Evolutionary conservation across 2,888 invertebrate genomes (phyloP).

Genomic region (Drosophila emarginata): DNA sequence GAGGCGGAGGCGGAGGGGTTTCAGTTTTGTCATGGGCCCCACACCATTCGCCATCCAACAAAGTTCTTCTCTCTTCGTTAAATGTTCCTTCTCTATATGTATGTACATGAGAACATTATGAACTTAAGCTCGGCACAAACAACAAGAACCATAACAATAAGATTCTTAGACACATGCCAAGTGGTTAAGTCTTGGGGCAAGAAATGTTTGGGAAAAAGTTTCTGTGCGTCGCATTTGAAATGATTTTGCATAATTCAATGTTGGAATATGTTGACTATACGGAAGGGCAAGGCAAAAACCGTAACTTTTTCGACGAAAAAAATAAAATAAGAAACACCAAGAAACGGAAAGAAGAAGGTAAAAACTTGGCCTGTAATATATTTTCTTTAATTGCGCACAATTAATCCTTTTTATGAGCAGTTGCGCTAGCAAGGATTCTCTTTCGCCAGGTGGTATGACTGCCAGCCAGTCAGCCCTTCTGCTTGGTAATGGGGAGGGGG

Average conservation of each 20-base stretch:
- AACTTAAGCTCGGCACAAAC: constrained; percentile 63
- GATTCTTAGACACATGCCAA: constrained; percentile 70
- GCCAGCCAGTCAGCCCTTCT: constrained; percentile 5
- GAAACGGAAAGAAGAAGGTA: neutral
- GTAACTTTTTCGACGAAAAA: constrained; percentile 43
- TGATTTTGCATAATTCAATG: constrained; percentile 76
- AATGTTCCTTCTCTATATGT: neutral
- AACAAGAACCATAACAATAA: constrained; percentile 67
- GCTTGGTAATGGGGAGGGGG: too few species aligned
- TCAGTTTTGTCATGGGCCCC: constrained; percentile 52
- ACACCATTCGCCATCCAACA: constrained; percentile 34
- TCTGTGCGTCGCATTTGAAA: constrained; percentile 70
- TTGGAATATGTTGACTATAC: constrained; percentile 21
- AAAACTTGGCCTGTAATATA: constrained; percentile 63
- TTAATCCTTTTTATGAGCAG: constrained; percentile 79
- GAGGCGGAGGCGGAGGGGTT: constrained; percentile 9
- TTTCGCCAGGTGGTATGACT: constrained; percentile 7
- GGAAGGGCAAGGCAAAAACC: neutral
- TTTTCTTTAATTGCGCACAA: constrained; percentile 81
- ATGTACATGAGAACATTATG: constrained; percentile 57
- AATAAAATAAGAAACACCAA: constrained; percentile 10
- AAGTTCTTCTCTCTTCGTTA: constrained; percentile 4
- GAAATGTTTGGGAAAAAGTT: constrained; percentile 52
- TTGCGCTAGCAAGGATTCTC: constrained; percentile 26
- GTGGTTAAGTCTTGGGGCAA: constrained; percentile 61